phyloP scores from a whole-genome alignment of 2,797 vertebrate genomes.

The Mionectes olivaceus region DNA sequence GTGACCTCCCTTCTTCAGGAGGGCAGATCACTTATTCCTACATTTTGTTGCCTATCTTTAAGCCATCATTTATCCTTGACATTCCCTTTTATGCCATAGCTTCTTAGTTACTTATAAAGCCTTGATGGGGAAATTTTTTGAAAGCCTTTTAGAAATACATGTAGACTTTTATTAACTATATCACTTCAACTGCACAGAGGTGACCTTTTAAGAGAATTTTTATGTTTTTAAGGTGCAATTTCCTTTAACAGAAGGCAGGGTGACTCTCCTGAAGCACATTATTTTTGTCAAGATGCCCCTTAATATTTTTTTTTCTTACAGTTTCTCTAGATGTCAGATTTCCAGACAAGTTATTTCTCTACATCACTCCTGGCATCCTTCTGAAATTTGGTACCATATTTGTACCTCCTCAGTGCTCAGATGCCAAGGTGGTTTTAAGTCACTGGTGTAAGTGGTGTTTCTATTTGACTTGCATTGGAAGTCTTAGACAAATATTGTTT shows the following conservation, averaged over 20 bases:
- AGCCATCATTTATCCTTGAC: not conserved
- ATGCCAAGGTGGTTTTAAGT: not conserved
- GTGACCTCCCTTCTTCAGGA: not conserved
- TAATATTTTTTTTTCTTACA: not conserved
- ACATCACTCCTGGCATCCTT: not conserved
- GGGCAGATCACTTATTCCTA: not conserved
- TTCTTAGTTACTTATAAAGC: not conserved
- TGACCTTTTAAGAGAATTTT: not conserved
- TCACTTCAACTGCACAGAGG: not conserved
- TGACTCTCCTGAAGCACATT: not conserved
- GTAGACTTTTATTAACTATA: not conserved
- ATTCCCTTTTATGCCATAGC: not conserved
- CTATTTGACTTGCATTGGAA: not conserved
- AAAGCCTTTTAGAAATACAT: not conserved
- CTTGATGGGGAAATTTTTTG: not conserved
- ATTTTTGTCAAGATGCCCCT: not conserved
- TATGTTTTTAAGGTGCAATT: not conserved
- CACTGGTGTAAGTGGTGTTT: not conserved
- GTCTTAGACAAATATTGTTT: not conserved
- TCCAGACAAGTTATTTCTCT: not conserved
- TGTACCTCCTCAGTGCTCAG: not conserved
- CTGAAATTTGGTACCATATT: not conserved
- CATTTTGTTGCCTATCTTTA: not conserved
- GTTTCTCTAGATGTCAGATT: not conserved
- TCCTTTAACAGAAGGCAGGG: not conserved